Conservation (phyloP, 2,888 invertebrate species). For the Acanthococcus lagerstroemiae region DNA sequence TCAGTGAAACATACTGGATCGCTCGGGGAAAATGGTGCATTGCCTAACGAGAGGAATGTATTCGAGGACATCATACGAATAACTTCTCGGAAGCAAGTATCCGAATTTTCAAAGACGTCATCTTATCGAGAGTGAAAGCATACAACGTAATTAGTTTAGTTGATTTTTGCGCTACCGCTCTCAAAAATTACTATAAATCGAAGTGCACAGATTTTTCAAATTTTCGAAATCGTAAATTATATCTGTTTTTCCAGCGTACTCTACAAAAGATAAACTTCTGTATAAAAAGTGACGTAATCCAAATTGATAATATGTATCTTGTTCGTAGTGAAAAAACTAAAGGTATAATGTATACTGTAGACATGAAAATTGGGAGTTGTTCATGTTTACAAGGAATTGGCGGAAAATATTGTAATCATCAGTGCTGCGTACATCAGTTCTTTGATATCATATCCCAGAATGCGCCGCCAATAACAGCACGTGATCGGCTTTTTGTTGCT, state of each 20-base stretch:
- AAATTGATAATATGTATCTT: background rate
- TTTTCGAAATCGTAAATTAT: background rate
- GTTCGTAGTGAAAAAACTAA: constrained; percentile 4
- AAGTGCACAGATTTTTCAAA: background rate
- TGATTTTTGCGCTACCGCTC: background rate
- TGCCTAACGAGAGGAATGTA: background rate
- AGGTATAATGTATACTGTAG: background rate
- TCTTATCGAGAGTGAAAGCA: constrained; percentile 3
- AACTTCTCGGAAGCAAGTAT: background rate
- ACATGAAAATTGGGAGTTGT: constrained; percentile 5
- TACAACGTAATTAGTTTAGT: constrained; percentile 1
- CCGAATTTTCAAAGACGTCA: background rate
- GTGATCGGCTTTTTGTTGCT: background rate
- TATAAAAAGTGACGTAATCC: background rate
- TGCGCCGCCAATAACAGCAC: background rate
- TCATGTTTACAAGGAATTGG: background rate
- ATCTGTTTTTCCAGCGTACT: background rate
- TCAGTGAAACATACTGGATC: background rate
- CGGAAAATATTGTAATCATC: constrained; percentile 8
- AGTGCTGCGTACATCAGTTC: background rate
- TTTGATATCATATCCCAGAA: background rate
- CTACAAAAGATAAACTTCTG: background rate
- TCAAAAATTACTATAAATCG: constrained; percentile 5
- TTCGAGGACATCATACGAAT: constrained; percentile 3
- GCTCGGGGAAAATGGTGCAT: background rate